These are phyloP conservation scores for Gisinianus flammeolus DNA, from an alignment of 2,888 invertebrate genomes.

Conservation along the genomic window DNA sequence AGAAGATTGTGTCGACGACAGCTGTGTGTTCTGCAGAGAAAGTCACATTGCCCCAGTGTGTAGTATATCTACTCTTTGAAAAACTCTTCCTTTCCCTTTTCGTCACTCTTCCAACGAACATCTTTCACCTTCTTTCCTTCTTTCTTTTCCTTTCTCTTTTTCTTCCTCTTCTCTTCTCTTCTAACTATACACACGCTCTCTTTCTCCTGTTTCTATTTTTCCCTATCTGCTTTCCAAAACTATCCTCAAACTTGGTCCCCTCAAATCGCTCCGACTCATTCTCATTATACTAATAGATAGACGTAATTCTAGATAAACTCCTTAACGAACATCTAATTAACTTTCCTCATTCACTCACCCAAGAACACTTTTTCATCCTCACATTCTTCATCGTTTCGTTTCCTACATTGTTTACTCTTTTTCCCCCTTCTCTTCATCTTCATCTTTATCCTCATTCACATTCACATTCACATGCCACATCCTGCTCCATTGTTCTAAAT, in stretches of 20 bases:
- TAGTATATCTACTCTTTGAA: neutral
- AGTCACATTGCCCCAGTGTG: no score
- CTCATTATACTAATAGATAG: slow-evolving; percentile 34
- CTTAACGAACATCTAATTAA: slow-evolving; percentile 41
- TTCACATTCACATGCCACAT: neutral
- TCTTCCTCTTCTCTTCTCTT: neutral
- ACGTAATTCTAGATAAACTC: slow-evolving; percentile 36
- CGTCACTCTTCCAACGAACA: slow-evolving; percentile 15
- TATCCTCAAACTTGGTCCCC: slow-evolving; percentile 3
- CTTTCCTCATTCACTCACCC: slow-evolving; percentile 1
- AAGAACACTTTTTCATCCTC: slow-evolving; percentile 25
- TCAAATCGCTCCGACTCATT: slow-evolving; percentile 15
- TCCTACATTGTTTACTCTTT: neutral
- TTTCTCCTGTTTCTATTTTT: slow-evolving; percentile 4
- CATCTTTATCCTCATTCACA: neutral
- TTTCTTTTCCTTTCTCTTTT: neutral
- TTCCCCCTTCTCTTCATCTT: neutral
- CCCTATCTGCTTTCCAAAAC: neutral
- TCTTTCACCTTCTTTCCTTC: neutral
- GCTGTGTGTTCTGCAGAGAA: neutral
- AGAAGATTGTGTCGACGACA: neutral
- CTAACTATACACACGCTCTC: neutral
- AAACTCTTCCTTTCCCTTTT: slow-evolving; percentile 13
- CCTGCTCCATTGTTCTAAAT: neutral
- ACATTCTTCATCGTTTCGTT: neutral